Conservation (phyloP, 2,113 vertebrate species). For the Empidonax traillii region DNA sequence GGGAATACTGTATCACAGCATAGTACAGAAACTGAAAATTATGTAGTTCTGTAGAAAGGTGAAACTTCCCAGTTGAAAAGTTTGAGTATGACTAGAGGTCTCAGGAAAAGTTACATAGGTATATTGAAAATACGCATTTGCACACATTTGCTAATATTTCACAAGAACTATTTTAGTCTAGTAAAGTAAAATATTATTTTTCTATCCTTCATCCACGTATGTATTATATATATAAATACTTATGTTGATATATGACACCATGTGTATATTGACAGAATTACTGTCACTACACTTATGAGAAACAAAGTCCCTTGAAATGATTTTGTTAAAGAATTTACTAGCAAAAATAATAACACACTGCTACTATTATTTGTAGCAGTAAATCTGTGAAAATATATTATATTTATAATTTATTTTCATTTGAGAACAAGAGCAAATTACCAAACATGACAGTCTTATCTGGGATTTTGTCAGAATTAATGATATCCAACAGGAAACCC, state of each 20-base stretch:
- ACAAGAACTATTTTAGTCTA: background rate
- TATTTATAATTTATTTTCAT: background rate
- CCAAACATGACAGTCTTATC: background rate
- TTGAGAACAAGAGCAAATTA: background rate
- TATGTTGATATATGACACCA: background rate
- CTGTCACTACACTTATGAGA: background rate
- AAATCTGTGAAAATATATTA: background rate
- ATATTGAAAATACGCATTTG: background rate
- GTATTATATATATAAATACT: background rate
- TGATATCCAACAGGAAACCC: background rate
- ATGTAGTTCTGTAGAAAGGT: background rate
- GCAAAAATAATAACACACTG: background rate
- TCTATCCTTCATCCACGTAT: background rate
- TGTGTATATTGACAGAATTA: background rate
- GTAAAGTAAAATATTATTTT: background rate
- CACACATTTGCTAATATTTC: background rate
- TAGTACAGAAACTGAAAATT: background rate
- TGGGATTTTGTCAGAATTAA: background rate
- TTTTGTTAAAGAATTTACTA: background rate
- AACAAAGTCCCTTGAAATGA: background rate
- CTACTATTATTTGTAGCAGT: background rate
- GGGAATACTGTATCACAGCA: background rate
- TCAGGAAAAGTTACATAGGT: background rate
- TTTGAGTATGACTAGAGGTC: background rate
- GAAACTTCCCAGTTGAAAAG: background rate